Conservation (phyloP, 2,797 vertebrate species). For the Lemur catta region DNA sequence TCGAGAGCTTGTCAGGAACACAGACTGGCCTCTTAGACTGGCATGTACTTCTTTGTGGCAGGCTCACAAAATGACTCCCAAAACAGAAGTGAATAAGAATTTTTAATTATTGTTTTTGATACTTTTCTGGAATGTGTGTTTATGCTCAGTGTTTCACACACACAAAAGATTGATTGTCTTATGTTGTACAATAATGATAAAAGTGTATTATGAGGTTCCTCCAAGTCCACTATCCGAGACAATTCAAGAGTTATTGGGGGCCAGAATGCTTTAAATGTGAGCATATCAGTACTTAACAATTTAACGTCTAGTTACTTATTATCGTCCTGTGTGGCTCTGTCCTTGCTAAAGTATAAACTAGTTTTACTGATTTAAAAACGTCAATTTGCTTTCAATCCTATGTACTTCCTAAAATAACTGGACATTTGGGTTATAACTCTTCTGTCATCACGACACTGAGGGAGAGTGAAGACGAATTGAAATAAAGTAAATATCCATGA, state of each 20-base stretch:
- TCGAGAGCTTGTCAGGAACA: not conserved
- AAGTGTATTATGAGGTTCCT: not conserved
- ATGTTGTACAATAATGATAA: slow-evolving; percentile 32
- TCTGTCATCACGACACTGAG: not conserved
- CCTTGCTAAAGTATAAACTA: not conserved
- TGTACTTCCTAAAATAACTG: not conserved
- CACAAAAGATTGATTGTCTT: slow-evolving; percentile 31
- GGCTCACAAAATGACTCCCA: slow-evolving; percentile 65
- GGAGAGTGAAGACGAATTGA: not conserved
- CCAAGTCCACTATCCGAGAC: not conserved
- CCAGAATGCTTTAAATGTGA: not conserved
- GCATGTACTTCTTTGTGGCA: slow-evolving; percentile 63
- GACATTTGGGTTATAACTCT: not conserved
- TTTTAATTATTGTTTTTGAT: slow-evolving; percentile 66
- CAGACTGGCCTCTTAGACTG: slow-evolving; percentile 31
- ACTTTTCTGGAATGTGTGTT: slow-evolving; percentile 38
- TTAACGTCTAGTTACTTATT: not conserved
- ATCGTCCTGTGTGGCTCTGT: not conserved
- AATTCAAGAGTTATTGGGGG: not conserved
- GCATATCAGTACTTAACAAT: not conserved
- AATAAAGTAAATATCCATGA: not conserved
- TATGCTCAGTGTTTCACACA: slow-evolving; percentile 45
- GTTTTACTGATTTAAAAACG: not conserved
- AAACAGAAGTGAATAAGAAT: slow-evolving; percentile 63
- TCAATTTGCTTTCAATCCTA: not conserved